Conservation (phyloP, 2,113 vertebrate genomes). For the Epinephelus lanceolatus region DNA sequence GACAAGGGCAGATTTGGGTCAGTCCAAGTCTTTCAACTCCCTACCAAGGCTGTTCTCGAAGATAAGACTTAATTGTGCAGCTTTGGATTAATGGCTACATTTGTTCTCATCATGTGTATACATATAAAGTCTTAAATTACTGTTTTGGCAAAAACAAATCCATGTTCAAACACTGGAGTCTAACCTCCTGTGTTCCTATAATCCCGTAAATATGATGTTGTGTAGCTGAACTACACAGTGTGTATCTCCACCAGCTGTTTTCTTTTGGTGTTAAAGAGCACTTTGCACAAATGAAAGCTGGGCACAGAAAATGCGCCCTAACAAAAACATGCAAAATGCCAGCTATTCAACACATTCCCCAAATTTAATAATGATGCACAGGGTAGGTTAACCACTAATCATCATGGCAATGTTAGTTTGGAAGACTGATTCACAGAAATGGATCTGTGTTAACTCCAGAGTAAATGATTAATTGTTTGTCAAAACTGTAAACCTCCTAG, state of each 20-base stretch:
- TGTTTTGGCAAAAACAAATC: background rate
- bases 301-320: background rate
- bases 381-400: slow-evolving; percentile 5
- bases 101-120: slow-evolving; percentile 29
- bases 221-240: background rate
- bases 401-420: background rate
- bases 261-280: background rate
- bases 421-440: slow-evolving; percentile 1
- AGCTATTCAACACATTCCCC: background rate
- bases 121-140: background rate
- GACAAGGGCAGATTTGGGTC: slow-evolving; percentile 58
- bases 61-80: slow-evolving; percentile 56
- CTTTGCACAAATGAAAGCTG: background rate
- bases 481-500: slow-evolving; percentile 27
- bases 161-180: background rate
- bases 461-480: slow-evolving; percentile 54
- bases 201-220: background rate
- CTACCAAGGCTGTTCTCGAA: slow-evolving; percentile 45
- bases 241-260: background rate
- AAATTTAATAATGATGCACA: slow-evolving; percentile 2
- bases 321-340: background rate
- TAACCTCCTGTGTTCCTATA: background rate
- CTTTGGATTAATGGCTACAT: slow-evolving; percentile 41
- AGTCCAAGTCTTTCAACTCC: slow-evolving; percentile 59
- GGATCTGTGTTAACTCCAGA: slow-evolving; percentile 15